Evolutionary conservation across 2,113 vertebrate species (phyloP).

Genomic region (Turnix velox): DNA sequence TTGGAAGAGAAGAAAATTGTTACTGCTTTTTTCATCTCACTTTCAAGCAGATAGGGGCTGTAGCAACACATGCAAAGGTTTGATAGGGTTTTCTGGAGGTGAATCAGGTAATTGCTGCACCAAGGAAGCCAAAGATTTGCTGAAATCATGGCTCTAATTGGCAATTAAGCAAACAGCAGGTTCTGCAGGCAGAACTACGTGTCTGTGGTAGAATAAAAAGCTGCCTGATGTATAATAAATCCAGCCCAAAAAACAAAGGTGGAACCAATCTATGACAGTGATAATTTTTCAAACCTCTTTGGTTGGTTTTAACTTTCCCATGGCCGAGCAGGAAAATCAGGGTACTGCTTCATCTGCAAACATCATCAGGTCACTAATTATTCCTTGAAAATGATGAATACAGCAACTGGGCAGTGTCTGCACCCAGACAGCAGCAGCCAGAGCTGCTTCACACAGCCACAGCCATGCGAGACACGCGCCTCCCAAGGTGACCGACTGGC

Average conservation of each 20-base stretch:
- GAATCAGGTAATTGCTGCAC: neutral
- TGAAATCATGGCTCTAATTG: conserved; percentile 6
- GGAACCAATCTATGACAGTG: neutral
- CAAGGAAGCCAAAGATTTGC: neutral
- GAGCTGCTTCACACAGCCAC: neutral
- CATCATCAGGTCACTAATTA: neutral
- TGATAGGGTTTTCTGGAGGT: neutral
- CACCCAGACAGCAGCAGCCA: neutral
- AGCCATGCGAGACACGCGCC: neutral
- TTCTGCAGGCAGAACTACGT: neutral
- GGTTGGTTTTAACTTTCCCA: neutral
- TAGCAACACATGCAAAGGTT: neutral
- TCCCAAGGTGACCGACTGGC: conserved; percentile 2
- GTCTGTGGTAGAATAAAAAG: neutral
- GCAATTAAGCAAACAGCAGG: conserved; percentile 18
- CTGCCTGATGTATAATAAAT: neutral
- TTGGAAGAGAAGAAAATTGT: neutral
- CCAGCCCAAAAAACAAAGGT: neutral
- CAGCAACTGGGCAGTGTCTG: neutral
- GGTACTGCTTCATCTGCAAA: neutral
- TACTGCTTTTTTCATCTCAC: neutral
- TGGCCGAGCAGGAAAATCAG: neutral
- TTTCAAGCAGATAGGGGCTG: neutral
- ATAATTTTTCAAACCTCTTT: neutral
- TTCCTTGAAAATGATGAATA: neutral